These are phyloP conservation scores for Anticlea derivata DNA, from an alignment of 2,888 invertebrate species.

Conservation along the genomic window DNA sequence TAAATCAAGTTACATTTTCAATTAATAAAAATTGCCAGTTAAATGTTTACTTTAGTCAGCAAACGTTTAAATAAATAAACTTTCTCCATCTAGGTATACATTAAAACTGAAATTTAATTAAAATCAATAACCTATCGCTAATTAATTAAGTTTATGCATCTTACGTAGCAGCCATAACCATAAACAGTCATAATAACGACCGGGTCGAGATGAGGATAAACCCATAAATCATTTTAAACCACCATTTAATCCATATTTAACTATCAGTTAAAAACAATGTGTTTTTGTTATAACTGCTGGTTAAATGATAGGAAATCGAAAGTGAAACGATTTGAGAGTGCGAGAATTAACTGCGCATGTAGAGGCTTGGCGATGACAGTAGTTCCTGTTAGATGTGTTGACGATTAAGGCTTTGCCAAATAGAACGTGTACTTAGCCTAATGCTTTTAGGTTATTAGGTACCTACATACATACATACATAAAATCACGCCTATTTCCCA, in stretches of 20 bases:
- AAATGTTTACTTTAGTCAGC: slow-evolving; percentile 4
- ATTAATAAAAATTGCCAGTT: not conserved
- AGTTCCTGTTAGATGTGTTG: no score
- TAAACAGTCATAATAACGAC: slow-evolving; percentile 19
- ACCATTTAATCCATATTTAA: slow-evolving; percentile 18
- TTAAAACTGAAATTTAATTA: slow-evolving; percentile 30
- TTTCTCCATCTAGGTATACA: slow-evolving; percentile 17
- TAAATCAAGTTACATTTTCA: no score
- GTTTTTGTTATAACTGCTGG: slow-evolving; percentile 18
- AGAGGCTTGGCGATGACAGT: not conserved
- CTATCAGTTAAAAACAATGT: slow-evolving; percentile 10
- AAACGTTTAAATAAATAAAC: slow-evolving; percentile 14
- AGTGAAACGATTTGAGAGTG: slow-evolving; percentile 27
- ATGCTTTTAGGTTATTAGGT: no score
- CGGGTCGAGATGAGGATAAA: not conserved
- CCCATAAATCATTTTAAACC: slow-evolving; percentile 32
- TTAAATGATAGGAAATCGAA: slow-evolving; percentile 32
- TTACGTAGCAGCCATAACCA: slow-evolving; percentile 23
- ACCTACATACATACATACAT: no score
- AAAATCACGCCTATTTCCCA: no score
- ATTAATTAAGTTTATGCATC: slow-evolving; percentile 28
- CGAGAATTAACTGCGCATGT: slow-evolving; percentile 7
- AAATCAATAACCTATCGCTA: slow-evolving; percentile 30
- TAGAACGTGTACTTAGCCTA: no score
- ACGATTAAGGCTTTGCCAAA: no score